A percentile compares a stretch with the other conserved stretches of the same genome.
Evolutionary conservation across 92 coral and sea anemone genomes (phyloP).

Genomic region (Paramuricea clavata): DNA sequence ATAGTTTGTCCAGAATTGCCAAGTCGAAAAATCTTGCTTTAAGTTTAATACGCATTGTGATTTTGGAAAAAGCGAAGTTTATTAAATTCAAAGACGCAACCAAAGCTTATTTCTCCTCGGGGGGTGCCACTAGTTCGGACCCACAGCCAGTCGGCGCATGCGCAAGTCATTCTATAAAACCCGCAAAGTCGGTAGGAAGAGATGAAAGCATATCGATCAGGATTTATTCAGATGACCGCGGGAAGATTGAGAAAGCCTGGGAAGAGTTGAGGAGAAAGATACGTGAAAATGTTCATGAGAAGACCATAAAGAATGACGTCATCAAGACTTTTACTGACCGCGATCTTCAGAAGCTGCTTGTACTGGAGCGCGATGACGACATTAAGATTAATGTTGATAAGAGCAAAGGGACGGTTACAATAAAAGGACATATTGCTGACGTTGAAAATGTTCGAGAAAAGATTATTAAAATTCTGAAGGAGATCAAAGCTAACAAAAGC

Average conservation of each 20-base stretch:
- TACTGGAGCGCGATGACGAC: neutral
- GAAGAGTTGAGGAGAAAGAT: neutral
- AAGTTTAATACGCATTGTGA: neutral
- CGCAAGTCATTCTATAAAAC: neutral
- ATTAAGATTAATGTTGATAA: neutral
- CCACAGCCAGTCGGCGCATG: too few species aligned
- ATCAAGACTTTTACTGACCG: neutral
- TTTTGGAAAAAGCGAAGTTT: neutral
- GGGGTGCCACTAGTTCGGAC: too few species aligned
- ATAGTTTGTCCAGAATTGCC: neutral
- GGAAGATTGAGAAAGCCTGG: conserved; percentile 31
- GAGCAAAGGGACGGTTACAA: neutral
- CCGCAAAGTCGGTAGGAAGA: neutral
- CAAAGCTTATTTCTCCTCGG: neutral
- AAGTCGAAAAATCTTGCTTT: neutral
- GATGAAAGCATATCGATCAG: neutral
- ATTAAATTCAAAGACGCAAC: neutral
- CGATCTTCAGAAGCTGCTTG: neutral
- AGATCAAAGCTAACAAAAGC: neutral
- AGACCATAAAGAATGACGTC: neutral
- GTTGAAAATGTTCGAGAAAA: neutral
- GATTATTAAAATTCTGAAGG: neutral
- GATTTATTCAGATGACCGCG: neutral
- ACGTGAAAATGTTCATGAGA: neutral
- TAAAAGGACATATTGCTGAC: conserved; percentile 19